Evolutionary conservation across 2,888 invertebrate species (phyloP).

Genomic region (Nebria salina): DNA sequence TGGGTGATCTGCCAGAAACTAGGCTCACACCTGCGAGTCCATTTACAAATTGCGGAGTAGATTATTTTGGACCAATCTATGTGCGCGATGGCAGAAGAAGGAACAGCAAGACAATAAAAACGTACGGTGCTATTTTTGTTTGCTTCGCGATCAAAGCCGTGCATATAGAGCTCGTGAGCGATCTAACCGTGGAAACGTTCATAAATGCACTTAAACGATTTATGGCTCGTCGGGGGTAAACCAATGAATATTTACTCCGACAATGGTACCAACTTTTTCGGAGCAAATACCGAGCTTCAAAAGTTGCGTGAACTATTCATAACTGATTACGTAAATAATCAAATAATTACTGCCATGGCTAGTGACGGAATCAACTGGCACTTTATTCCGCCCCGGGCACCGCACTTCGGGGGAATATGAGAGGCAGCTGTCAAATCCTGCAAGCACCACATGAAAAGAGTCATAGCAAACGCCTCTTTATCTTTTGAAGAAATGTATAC

Average conservation of each 20-base stretch:
- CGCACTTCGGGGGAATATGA: too few species aligned
- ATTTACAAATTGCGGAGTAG: neutral
- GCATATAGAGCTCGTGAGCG: slow-evolving; percentile 49
- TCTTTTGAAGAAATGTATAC: too few species aligned
- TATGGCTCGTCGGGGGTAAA: slow-evolving; percentile 50
- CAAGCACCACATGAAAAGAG: too few species aligned
- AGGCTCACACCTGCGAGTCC: neutral
- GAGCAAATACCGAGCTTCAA: slow-evolving; percentile 48
- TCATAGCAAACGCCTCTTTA: too few species aligned
- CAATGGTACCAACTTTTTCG: slow-evolving; percentile 52
- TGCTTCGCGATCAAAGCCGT: too few species aligned
- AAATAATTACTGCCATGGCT: too few species aligned
- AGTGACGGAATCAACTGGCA: too few species aligned
- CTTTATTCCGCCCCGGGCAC: too few species aligned
- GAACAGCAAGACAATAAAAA: slow-evolving; percentile 1
- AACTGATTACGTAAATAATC: too few species aligned
- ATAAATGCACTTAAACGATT: slow-evolving; percentile 51
- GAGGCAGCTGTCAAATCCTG: too few species aligned
- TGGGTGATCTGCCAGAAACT: slow-evolving; percentile 3
- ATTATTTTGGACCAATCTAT: neutral
- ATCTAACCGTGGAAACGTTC: slow-evolving; percentile 48
- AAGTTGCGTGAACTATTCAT: too few species aligned
- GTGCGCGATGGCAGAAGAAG: slow-evolving; percentile 36
- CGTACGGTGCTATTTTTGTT: too few species aligned
- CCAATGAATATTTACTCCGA: slow-evolving; percentile 50